Conservation (phyloP, 2,113 vertebrate genomes). For the Triplophysa dalaica region DNA sequence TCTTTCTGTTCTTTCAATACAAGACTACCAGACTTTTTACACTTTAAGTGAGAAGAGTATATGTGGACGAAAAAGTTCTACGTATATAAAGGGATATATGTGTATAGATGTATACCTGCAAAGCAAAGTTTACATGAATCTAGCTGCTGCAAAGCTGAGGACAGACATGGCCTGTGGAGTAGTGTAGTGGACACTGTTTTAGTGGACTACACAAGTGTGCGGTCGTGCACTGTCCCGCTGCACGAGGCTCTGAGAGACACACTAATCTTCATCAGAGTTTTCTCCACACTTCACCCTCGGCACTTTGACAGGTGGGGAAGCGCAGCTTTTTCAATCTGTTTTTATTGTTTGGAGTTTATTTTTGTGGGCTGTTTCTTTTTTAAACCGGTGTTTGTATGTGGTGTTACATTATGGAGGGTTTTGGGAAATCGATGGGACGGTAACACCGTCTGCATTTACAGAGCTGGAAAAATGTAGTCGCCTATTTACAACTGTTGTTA, state of each 20-base stretch:
- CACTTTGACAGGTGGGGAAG: conserved; percentile 81
- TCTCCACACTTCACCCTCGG: conserved; percentile 81
- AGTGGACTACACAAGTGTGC: conserved; percentile 65
- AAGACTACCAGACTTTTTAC: conserved; percentile 88
- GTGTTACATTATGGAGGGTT: conserved; percentile 82
- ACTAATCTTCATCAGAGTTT: conserved; percentile 61
- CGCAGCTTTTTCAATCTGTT: conserved; percentile 82
- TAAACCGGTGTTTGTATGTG: conserved; percentile 82
- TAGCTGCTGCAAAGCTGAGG: conserved; percentile 85
- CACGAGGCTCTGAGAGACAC: conserved; percentile 62
- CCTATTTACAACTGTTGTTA: conserved; percentile 93
- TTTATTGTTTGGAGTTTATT: conserved; percentile 64
- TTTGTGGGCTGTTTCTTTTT: conserved; percentile 62
- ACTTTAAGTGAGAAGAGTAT: conserved; percentile 75
- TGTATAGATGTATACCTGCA: conserved; percentile 67
- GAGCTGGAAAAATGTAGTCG: conserved; percentile 79
- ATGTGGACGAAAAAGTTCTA: conserved; percentile 48
- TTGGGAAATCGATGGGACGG: conserved; percentile 77
- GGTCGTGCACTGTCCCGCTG: conserved; percentile 59
- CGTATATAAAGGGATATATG: conserved; percentile 54
- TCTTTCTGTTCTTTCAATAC: conserved; percentile 77
- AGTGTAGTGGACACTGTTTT: conserved; percentile 53
- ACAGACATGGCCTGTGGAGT: conserved; percentile 70
- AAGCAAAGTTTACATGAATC: conserved; percentile 97
- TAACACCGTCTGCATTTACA: conserved; percentile 85